Percentiles rank a stretch among this genome's conserved stretches.
Evolutionary conservation across 2,888 invertebrate genomes (phyloP).

Genomic region (Plebejus argus): DNA sequence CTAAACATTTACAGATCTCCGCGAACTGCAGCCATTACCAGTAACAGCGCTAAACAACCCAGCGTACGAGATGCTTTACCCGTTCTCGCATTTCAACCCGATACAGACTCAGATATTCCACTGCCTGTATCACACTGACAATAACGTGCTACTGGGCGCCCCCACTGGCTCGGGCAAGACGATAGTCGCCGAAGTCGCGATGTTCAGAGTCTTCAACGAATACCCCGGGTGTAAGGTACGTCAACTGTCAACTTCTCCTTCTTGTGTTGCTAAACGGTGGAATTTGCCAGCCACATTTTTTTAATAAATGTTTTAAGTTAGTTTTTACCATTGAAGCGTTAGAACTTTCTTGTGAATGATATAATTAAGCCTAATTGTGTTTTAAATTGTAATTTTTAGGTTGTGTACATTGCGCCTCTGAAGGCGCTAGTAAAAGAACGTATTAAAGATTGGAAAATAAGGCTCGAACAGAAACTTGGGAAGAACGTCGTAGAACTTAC

Average conservation of each 20-base stretch:
- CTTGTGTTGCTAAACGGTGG: background rate
- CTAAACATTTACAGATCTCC: constrained; percentile 81
- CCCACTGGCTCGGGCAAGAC: constrained; percentile 99
- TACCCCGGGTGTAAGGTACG: constrained; percentile 88
- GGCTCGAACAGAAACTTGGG: constrained; percentile 86
- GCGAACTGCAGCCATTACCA: constrained; percentile 95
- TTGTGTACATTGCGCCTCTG: constrained; percentile 98
- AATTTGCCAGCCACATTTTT: background rate
- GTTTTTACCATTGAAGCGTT: too few species aligned
- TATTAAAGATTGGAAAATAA: constrained; percentile 95
- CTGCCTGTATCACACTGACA: constrained; percentile 95
- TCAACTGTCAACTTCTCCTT: background rate
- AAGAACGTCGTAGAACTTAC: constrained; percentile 97
- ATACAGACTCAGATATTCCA: constrained; percentile 99
- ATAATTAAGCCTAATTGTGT: too few species aligned
- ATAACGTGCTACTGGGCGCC: constrained; percentile 95
- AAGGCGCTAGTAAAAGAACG: constrained; percentile 98
- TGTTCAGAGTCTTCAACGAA: constrained; percentile 93
- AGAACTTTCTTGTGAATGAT: too few species aligned
- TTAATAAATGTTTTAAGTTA: background rate
- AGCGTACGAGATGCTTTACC: constrained; percentile 90
- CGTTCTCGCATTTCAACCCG: constrained; percentile 97
- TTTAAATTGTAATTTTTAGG: constrained; percentile 66
- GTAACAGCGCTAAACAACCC: constrained; percentile 89
- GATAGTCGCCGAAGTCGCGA: constrained; percentile 98